These are phyloP conservation scores for cattle (Bos taurus) DNA, from an alignment of 2,113 vertebrate species.

Conservation along the genomic window ARS-UCD2.0 NC_037338.1:53396001-53396500, in stretches of 20 bases:
- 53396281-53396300: neutral
- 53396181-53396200: neutral
- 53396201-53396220: neutral
- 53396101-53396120: neutral
- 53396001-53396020: neutral
- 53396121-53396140: neutral
- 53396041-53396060: neutral
- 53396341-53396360: neutral
- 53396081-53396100: neutral
- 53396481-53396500: neutral
- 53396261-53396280: neutral
- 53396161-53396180: neutral
- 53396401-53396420: neutral
- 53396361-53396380: neutral
- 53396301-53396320: neutral
- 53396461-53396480: neutral
- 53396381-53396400: neutral
- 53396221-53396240: neutral
- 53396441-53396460: neutral
- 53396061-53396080: neutral
- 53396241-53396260: neutral
- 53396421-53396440: neutral
- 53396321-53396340: neutral
- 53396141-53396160: neutral
- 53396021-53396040: neutral